Conservation (phyloP, 2,113 vertebrate species). For the Sminthopsis crassicaudata region DNA sequence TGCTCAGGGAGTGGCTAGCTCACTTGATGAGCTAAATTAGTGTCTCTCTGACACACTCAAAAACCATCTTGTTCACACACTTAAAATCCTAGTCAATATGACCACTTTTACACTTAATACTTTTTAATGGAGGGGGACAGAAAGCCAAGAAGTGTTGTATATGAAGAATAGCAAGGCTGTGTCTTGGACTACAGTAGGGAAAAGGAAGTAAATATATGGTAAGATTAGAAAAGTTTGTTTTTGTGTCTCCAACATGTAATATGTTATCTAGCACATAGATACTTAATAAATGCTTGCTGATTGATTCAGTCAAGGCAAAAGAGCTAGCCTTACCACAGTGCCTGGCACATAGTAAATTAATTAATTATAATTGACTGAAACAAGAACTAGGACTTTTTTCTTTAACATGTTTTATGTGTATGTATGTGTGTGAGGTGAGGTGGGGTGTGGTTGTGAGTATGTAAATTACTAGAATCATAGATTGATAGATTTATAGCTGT, state of each 20-base stretch:
- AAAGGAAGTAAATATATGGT: neutral
- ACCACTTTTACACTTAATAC: neutral
- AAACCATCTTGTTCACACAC: neutral
- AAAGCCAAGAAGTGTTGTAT: neutral
- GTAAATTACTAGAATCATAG: neutral
- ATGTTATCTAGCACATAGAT: neutral
- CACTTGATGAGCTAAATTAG: neutral
- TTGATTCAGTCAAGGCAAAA: neutral
- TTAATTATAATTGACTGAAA: neutral
- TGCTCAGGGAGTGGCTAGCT: neutral
- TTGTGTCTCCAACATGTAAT: neutral
- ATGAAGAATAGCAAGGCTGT: neutral
- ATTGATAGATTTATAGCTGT: neutral
- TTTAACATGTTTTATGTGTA: neutral
- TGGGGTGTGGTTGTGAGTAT: too few relatives aligned
- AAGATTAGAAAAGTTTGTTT: neutral
- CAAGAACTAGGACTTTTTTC: neutral
- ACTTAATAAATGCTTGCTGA: neutral
- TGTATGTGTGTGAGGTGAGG: neutral
- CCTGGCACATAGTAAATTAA: neutral
- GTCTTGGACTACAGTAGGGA: neutral
- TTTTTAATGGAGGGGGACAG: neutral
- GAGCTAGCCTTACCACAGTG: neutral
- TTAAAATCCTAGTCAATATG: neutral
- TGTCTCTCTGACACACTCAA: neutral